phyloP scores from a whole-genome alignment of 64 coral and sea anemone genomes.

The Acropora yongei region DNA sequence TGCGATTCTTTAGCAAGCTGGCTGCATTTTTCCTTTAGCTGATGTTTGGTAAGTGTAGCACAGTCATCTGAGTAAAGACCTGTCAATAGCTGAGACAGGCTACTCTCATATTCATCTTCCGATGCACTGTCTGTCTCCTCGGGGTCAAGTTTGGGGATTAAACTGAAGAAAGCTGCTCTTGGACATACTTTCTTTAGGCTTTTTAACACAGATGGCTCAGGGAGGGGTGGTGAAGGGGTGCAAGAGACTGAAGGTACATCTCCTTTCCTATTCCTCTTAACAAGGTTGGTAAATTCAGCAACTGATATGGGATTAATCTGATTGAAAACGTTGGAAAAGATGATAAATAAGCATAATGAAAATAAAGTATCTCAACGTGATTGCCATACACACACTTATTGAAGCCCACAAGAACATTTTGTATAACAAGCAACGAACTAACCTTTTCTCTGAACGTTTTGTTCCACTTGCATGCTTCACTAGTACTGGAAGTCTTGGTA shows the following conservation, averaged over 20 bases:
- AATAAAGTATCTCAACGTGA: neutral
- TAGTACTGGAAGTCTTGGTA: constrained; percentile 35
- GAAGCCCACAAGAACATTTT: neutral
- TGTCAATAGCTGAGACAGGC: constrained; percentile 22
- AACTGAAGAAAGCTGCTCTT: constrained; percentile 35
- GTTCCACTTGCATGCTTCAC: constrained; percentile 53
- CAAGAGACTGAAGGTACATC: constrained; percentile 45
- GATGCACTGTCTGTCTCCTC: constrained; percentile 55
- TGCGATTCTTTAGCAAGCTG: constrained; percentile 17
- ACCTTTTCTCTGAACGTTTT: constrained; percentile 35
- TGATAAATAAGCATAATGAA: neutral
- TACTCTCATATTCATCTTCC: constrained; percentile 21
- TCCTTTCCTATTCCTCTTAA: constrained; percentile 39
- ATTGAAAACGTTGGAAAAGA: neutral
- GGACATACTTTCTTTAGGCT: constrained; percentile 30
- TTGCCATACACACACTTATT: neutral
- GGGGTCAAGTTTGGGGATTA: constrained; percentile 43
- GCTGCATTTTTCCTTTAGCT: constrained; percentile 45
- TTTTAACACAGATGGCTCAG: constrained; percentile 30
- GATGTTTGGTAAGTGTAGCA: constrained; percentile 32
- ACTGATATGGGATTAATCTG: constrained; percentile 51
- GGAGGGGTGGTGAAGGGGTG: constrained; percentile 7
- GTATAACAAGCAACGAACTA: constrained; percentile 27
- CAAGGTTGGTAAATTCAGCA: constrained; percentile 26
- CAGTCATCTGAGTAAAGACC: constrained; percentile 26